A percentile compares a stretch with the other conserved stretches of the same genome.
These are phyloP conservation scores for Cryptocephalus moraei DNA, from an alignment of 2,888 invertebrate species.

Conservation along the genomic window DNA sequence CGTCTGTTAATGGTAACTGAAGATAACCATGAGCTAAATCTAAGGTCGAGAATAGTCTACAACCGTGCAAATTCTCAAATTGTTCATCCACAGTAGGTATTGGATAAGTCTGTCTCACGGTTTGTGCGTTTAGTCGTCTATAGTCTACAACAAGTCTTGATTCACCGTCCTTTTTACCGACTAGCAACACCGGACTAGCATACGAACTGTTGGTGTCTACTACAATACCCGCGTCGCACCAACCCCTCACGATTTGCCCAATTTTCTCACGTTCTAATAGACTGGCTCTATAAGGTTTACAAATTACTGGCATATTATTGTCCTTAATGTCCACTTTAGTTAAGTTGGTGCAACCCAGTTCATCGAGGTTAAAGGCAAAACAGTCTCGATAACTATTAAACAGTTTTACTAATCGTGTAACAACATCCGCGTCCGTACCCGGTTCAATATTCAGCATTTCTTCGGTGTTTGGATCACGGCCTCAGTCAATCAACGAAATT, in stretches of 20 bases:
- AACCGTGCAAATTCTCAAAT: conserved; percentile 2
- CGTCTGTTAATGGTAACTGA: conserved; percentile 7
- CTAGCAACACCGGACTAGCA: conserved; percentile 13
- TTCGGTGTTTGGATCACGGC: too few species aligned
- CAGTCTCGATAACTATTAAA: too few species aligned
- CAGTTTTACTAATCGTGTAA: too few species aligned
- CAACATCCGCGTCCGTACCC: too few species aligned
- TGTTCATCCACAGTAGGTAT: conserved; percentile 6
- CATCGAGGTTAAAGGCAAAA: too few species aligned
- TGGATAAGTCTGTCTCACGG: background rate
- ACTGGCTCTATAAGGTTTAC: too few species aligned
- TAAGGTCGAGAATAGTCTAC: background rate
- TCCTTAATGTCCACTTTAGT: background rate
- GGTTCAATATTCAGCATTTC: too few species aligned
- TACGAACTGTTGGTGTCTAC: too few species aligned
- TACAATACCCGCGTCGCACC: too few species aligned
- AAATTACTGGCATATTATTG: background rate
- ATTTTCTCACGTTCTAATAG: background rate
- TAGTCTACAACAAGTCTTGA: conserved; percentile 3
- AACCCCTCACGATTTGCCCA: conserved; percentile 2
- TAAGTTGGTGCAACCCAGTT: too few species aligned
- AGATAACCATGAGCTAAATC: conserved; percentile 8
- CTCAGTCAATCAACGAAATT: too few species aligned
- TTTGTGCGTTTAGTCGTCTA: conserved; percentile 2
- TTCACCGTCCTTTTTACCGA: conserved; percentile 15